A percentile compares a stretch with the other conserved stretches of the same genome.
These are phyloP conservation scores for Stenolophus ochropezus DNA, from an alignment of 2,888 invertebrate genomes.

Conservation along the genomic window DNA sequence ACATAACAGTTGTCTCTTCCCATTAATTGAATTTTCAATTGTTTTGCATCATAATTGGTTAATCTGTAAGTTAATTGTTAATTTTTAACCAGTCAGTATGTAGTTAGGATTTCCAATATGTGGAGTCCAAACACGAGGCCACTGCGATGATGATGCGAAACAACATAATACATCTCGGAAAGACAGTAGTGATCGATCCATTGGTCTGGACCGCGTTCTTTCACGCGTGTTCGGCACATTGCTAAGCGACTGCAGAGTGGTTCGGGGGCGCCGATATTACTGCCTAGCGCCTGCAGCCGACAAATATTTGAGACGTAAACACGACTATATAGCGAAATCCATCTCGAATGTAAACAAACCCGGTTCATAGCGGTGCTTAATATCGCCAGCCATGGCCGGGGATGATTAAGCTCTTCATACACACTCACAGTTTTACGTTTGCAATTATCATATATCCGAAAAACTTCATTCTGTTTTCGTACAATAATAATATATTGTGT, in stretches of 20 bases:
- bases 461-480: too few species aligned
- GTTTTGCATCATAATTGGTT: too few species aligned
- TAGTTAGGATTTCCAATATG: neutral
- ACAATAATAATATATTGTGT: too few species aligned
- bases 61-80: too few species aligned
- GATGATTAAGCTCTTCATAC: neutral
- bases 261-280: slow-evolving; percentile 52
- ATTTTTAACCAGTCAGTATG: too few species aligned
- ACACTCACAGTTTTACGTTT: neutral
- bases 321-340: slow-evolving; percentile 58
- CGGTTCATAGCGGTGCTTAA: slow-evolving; percentile 52
- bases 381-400: slow-evolving; percentile 32
- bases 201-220: slow-evolving; percentile 19
- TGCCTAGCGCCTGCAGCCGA: slow-evolving; percentile 56
- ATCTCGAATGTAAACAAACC: slow-evolving; percentile 55
- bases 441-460: neutral
- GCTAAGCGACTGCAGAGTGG: slow-evolving; percentile 17
- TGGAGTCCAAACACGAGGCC: neutral
- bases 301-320: slow-evolving; percentile 60
- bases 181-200: slow-evolving; percentile 14
- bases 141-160: neutral
- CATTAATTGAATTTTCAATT: too few species aligned
- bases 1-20: too few species aligned
- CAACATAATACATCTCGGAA: neutral
- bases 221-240: slow-evolving; percentile 25